Evolutionary conservation across 2,113 vertebrate genomes (phyloP), one percentile per base, ranked within the genome.

Genomic region (Phalacrocorax brasilianus): DNA sequence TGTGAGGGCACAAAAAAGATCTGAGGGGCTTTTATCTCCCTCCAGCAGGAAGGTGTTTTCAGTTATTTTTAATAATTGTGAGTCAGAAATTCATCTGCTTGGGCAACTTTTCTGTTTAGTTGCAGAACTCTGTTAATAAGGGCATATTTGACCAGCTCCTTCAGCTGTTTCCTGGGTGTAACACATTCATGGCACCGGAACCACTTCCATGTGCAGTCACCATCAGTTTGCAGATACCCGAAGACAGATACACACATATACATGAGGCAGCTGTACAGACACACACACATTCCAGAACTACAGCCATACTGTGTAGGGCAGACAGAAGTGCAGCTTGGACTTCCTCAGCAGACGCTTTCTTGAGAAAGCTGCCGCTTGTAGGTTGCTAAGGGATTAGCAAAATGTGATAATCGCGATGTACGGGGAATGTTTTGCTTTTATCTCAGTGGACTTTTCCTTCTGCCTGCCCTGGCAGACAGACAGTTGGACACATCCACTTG

Each of bases 231-330:
- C 42, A 77, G 38, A 21, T 42, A 33, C 17, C 12, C 0, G 3
- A 49, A 66, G 65, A 35, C 45, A 49, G 67, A 66, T 28, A 38
- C 26, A 42, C 11, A 30, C 6, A 9, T 14, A 49, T 1, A 16
- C 26, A 32, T 4, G 33, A 86, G 67, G 45, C 50, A 66, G 24
- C 40, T 24, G 44, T 77, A 8, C 38, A 35, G 76, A 30, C 21
- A 21, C 1, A 12, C 26, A 61, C 28, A 61, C 32, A 12, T 58
- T 87, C 61, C 61, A 87, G 81, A 81, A 81, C 50, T 9, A 28
- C 21, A 62, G 50, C 50, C 0, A 0, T 49, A 63, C 59, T 47
- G 7, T 21, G 27, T 4, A 3, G 47, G 45, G 22, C 65, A 38
- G 22, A 38, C 19, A 44, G 50, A 78, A 66, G 9, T 44, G 78